A percentile compares a stretch with the other conserved stretches of the same genome.
Evolutionary conservation across 2,888 invertebrate genomes (phyloP).

Genomic region (Trichogramma dendrolimi): DNA sequence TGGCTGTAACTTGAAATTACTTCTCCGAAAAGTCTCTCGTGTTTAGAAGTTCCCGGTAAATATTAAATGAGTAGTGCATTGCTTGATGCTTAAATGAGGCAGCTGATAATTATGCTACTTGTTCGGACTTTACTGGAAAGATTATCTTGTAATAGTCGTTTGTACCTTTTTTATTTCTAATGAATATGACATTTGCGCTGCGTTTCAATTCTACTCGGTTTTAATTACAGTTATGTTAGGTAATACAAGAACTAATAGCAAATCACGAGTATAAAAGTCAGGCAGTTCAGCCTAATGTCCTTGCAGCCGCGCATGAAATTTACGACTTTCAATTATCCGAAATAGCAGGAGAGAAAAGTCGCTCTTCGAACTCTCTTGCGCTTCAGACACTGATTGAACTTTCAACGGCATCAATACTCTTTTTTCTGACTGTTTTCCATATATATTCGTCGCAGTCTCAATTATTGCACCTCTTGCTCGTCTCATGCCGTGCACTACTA

Average conservation of each 20-base stretch:
- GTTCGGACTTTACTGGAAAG: too few relatives aligned
- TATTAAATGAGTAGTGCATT: too few relatives aligned
- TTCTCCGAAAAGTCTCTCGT: too few relatives aligned
- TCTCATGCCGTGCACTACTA: background rate
- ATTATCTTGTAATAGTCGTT: too few relatives aligned
- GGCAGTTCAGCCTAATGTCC: background rate
- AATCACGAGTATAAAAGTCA: slow-evolving; percentile 4
- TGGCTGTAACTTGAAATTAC: too few relatives aligned
- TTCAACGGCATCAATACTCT: slow-evolving; percentile 11
- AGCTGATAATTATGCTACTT: too few relatives aligned
- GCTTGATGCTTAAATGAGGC: too few relatives aligned
- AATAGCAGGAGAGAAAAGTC: slow-evolving; percentile 8
- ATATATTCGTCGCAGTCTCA: background rate
- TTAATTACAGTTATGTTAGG: background rate
- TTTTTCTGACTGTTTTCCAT: background rate
- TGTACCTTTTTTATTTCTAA: too few relatives aligned
- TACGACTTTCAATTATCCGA: slow-evolving; percentile 29
- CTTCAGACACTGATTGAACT: slow-evolving; percentile 18
- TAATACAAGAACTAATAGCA: slow-evolving; percentile 23
- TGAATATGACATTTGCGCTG: too few relatives aligned
- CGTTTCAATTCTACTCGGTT: too few relatives aligned
- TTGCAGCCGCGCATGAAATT: slow-evolving; percentile 23
- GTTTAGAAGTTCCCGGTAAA: too few relatives aligned
- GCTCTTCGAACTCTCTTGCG: background rate
- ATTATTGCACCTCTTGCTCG: background rate